Conservation (phyloP, 2,113 vertebrate species). For the Noturus placidus region DNA sequence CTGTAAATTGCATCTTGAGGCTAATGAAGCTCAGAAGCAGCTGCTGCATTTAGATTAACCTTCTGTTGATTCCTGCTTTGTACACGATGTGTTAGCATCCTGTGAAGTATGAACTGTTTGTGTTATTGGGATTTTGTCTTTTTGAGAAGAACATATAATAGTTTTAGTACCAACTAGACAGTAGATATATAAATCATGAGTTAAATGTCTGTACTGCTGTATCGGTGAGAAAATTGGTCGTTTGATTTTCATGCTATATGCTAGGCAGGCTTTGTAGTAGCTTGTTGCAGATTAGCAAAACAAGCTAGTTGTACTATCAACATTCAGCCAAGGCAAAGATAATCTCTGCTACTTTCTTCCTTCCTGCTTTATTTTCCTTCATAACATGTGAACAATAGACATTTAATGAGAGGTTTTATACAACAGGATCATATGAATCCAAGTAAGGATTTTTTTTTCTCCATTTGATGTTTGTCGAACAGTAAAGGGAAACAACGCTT, state of each 20-base stretch:
- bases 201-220: neutral
- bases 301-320: neutral
- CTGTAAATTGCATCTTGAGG: slow-evolving; percentile 22
- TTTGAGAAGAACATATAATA: neutral
- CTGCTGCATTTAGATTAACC: slow-evolving; percentile 43
- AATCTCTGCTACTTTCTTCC: neutral
- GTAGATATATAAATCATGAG: neutral
- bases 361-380: neutral
- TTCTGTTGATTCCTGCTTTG: slow-evolving; percentile 33
- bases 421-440: neutral
- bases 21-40: slow-evolving; percentile 28
- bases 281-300: neutral
- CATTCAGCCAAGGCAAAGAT: neutral
- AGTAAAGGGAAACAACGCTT: neutral
- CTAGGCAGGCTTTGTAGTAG: neutral
- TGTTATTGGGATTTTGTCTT: neutral
- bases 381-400: neutral
- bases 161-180: neutral
- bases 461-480: neutral
- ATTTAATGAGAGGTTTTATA: neutral
- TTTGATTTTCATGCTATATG: neutral
- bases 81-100: neutral
- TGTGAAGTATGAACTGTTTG: neutral
- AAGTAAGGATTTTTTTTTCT: neutral
- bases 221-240: neutral